phyloP scores from a whole-genome alignment of 2,888 invertebrate genomes.

The Orchestes rusci region DNA sequence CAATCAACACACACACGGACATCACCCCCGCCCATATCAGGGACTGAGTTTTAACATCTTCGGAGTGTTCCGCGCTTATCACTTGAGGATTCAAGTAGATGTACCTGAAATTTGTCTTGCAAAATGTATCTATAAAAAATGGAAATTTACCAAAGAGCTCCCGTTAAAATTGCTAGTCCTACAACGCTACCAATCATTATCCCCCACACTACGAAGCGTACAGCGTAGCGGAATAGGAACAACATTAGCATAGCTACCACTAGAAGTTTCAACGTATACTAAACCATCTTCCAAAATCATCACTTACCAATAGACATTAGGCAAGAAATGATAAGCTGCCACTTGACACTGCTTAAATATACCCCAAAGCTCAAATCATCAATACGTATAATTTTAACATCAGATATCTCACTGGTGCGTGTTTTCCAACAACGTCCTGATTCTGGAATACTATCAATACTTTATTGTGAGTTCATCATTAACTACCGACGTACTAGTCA shows the following conservation, averaged over 20 bases:
- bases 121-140: background rate
- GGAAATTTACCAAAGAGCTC: constrained; percentile 23
- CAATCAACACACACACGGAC: constrained; percentile 23
- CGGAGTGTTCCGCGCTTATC: background rate
- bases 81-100: no score
- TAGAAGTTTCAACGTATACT: no score
- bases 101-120: no score
- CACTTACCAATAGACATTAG: constrained; percentile 28
- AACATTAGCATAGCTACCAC: constrained; percentile 25
- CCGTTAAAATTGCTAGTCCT: constrained; percentile 12
- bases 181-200: constrained; percentile 23
- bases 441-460: no score
- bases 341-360: constrained; percentile 20
- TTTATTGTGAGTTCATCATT: no score
- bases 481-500: constrained; percentile 22
- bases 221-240: constrained; percentile 26
- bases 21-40: constrained; percentile 3
- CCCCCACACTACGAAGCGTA: constrained; percentile 28
- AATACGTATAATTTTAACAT: background rate
- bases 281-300: no score
- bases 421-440: no score
- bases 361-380: background rate
- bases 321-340: constrained; percentile 27
- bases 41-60: background rate
- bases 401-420: no score